Base-by-base conservation (phyloP, 2,797 vertebrate species). In the Coregonus sp. region DNA sequence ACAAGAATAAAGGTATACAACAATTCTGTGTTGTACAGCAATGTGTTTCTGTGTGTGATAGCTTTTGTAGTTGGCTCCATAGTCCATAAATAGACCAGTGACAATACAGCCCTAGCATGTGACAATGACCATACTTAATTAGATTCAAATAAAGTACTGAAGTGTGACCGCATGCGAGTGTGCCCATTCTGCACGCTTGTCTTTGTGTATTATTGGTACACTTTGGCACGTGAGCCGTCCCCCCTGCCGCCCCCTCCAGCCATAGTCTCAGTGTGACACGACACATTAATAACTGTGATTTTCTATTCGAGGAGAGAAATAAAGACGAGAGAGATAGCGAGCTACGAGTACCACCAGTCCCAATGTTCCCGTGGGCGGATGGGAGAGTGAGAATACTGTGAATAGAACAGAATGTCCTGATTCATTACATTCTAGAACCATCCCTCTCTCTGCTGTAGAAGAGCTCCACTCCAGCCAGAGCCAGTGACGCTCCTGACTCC, bases 291-390 rank as follows among this genome's bases (percentile, higher is more conserved):
- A 86, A 86, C 73, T 73, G 69, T 77, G 15, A 66, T 85, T 80
- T 75, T 77, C 77, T 76, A 78, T 1, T 63, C 76, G 85, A 85
- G 61, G 86, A 89, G 78, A 88, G 83, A 12, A 12, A 47, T 11
- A 47, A 47, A 47, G 2, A 9, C 9, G 59, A 5, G 59, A 63
- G 59, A 25, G 2, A 63, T 11, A 25, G 51, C 31, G 15, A 25
- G 15, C 50, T 15, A 7, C 16, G 51, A 71, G 40, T 56, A 3
- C 35, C n/a, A 47, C 35, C 15, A 85, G 82, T 83, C 85, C 86
- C 83, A 81, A 82, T 89, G 89, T 88, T 89, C 86, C 87, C 74
- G 88, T 92, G 85, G 90, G 91, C 85, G 76, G 78, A 63, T 25
- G 59, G 33, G 72, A 77, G 81, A 79, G 52, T 72, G 82, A 82